A percentile compares a stretch with the other conserved stretches of the same genome.
Conservation (phyloP, 2,888 invertebrate genomes). For the Neoitamus cyanurus region DNA sequence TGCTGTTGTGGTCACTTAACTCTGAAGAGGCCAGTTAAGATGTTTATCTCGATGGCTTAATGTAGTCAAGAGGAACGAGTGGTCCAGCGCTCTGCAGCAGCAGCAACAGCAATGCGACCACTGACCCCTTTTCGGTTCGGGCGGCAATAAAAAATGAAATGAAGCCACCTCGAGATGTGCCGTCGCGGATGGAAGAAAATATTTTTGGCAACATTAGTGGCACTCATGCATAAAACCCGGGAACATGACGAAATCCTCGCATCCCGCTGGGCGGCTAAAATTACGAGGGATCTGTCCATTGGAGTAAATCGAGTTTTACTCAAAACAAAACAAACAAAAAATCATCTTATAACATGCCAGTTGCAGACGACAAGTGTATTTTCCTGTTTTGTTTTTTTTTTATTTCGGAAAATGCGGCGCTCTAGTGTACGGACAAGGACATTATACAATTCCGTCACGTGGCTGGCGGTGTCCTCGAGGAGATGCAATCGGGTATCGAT, state of each 20-base stretch:
- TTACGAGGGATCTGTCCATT: not conserved
- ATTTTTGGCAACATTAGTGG: slow-evolving; percentile 4
- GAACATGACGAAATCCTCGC: not conserved
- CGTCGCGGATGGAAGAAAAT: not conserved
- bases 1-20: slow-evolving; percentile 41
- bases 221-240: slow-evolving; percentile 13
- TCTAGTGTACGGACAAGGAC: not conserved
- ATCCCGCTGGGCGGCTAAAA: not conserved
- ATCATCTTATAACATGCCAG: not conserved
- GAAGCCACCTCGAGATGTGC: not conserved
- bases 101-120: not conserved
- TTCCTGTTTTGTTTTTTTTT: not conserved
- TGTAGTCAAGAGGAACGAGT: not conserved
- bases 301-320: not conserved
- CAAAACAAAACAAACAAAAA: not conserved
- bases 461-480: slow-evolving; percentile 8
- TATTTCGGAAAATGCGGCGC: not conserved
- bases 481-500: not conserved
- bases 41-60: slow-evolving; percentile 32
- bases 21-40: slow-evolving; percentile 33
- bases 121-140: not conserved
- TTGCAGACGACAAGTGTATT: not conserved
- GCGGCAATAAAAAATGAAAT: not conserved
- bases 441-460: slow-evolving; percentile 48
- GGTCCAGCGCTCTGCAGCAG: not conserved